These are phyloP conservation scores for Mus musculus DNA, from an alignment of 2,113 vertebrate species.

Conservation along the genomic window GRCm39 chr10:8820001-8820500, in stretches of 20 bases:
- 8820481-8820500: constrained; percentile 51
- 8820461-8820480: not conserved
- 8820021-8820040: not conserved
- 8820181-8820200: not conserved
- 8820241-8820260: rapidly evolving
- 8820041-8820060: not conserved
- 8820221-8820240: not conserved
- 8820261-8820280: not conserved
- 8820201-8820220: not conserved
- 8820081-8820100: not conserved
- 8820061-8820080: not conserved
- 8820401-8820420: not conserved
- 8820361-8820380: not conserved
- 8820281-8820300: not conserved
- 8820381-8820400: no score
- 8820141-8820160: not conserved
- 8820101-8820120: not conserved
- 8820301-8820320: not conserved
- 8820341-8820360: not conserved
- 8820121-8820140: not conserved
- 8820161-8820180: not conserved
- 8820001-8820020: not conserved
- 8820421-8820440: not conserved
- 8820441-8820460: not conserved
- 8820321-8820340: no score